Evolutionary conservation across 2,797 vertebrate species (phyloP).

Genomic region (Tauraco hartlaubi): DNA sequence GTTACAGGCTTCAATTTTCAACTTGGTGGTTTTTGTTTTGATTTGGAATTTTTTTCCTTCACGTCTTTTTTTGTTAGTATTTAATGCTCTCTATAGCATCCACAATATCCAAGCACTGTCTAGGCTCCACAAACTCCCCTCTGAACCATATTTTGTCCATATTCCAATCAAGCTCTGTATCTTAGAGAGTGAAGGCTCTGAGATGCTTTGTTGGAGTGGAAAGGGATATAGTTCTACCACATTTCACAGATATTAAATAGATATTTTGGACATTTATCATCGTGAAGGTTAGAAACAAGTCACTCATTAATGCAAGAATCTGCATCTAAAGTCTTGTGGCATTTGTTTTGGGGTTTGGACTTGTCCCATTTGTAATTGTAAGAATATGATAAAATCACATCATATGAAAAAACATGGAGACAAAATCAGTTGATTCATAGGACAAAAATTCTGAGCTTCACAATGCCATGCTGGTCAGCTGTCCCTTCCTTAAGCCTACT

Average conservation of each 20-base stretch:
- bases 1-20: neutral
- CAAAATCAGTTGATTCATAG: neutral
- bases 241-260: neutral
- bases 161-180: neutral
- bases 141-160: neutral
- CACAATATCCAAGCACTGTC: neutral
- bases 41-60: neutral
- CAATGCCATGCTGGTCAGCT: neutral
- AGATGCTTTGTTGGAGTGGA: neutral
- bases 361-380: neutral
- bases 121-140: neutral
- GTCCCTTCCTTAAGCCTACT: neutral
- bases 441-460: neutral
- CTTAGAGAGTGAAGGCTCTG: neutral
- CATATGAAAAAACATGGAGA: neutral
- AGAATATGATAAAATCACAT: neutral
- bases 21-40: neutral
- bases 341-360: slow-evolving; percentile 10
- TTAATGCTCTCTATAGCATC: neutral
- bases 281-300: neutral
- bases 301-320: neutral
- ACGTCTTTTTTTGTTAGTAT: neutral
- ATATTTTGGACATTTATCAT: neutral
- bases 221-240: neutral
- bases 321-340: neutral